Conservation (phyloP, 2,797 vertebrate species). For the Mycteria americana region DNA sequence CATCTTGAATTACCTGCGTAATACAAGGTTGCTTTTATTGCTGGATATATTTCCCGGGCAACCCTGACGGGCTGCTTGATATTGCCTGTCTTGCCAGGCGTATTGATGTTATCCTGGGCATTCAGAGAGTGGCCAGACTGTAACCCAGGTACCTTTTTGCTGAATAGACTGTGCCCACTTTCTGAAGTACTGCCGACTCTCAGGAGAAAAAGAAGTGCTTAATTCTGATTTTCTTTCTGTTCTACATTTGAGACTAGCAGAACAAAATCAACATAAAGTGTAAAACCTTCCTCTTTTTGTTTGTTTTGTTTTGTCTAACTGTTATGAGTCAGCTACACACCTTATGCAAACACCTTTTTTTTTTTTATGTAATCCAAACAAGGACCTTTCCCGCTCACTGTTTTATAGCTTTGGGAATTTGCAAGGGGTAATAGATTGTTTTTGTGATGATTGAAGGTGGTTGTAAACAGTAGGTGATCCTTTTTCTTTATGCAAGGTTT, state of each 20-base stretch:
- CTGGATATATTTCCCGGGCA: background rate
- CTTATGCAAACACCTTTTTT: slow-evolving; percentile 7
- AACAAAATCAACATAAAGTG: background rate
- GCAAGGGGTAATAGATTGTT: background rate
- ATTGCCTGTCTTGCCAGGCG: background rate
- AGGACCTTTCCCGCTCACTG: background rate
- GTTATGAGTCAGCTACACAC: slow-evolving; percentile 1
- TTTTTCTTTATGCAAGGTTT: background rate
- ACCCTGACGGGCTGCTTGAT: background rate
- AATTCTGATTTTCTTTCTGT: background rate
- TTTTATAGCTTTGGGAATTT: background rate
- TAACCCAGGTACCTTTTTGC: background rate
- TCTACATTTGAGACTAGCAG: background rate
- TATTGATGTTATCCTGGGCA: background rate
- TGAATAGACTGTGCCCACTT: background rate
- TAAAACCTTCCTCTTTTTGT: background rate
- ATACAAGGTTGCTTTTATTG: background rate
- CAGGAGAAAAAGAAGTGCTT: background rate
- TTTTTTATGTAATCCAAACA: background rate
- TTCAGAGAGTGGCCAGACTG: background rate
- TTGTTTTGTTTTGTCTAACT: background rate
- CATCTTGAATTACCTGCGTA: background rate
- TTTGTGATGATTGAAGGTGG: background rate
- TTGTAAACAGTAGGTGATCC: background rate
- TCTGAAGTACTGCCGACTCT: background rate